phyloP scores from a whole-genome alignment of 1,140 invertebrate genomes.

The Macrocentrus cingulum region DNA sequence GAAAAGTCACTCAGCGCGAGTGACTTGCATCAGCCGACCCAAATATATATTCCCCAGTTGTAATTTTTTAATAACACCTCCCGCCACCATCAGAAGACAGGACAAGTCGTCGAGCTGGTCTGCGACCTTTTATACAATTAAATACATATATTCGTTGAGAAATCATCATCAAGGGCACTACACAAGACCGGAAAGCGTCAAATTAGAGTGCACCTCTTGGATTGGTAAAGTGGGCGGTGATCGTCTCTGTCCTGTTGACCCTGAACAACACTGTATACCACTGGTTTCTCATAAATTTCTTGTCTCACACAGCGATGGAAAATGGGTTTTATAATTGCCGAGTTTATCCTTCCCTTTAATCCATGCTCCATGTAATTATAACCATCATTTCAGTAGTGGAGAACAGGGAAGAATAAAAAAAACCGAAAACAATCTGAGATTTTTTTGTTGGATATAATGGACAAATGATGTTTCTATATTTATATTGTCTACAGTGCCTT shows the following conservation, averaged over 20 bases:
- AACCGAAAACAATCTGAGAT: no score
- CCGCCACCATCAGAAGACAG: no score
- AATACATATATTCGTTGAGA: background rate
- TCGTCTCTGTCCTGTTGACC: background rate
- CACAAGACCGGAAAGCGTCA: conserved; percentile 27
- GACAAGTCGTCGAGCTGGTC: background rate
- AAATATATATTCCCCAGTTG: conserved; percentile 27
- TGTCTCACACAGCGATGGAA: background rate
- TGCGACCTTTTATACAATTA: background rate
- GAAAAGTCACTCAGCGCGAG: conserved; percentile 36
- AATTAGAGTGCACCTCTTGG: conserved; percentile 20
- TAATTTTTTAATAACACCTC: conserved; percentile 53
- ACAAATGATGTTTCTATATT: no score
- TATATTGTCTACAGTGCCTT: no score
- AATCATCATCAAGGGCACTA: conserved; percentile 5
- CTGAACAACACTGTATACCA: background rate
- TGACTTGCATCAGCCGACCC: conserved; percentile 39
- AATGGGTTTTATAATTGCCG: no score
- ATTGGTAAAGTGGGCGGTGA: background rate
- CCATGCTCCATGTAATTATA: no score
- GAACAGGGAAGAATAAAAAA: no score
- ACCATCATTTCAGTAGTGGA: no score
- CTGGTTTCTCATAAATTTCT: background rate
- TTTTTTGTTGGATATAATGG: no score
- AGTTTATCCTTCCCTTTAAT: no score